Percentiles rank a stretch among this genome's conserved stretches.
Evolutionary conservation across 2,888 invertebrate species (phyloP).

Genomic region (Epiperipatus broadwayi): DNA sequence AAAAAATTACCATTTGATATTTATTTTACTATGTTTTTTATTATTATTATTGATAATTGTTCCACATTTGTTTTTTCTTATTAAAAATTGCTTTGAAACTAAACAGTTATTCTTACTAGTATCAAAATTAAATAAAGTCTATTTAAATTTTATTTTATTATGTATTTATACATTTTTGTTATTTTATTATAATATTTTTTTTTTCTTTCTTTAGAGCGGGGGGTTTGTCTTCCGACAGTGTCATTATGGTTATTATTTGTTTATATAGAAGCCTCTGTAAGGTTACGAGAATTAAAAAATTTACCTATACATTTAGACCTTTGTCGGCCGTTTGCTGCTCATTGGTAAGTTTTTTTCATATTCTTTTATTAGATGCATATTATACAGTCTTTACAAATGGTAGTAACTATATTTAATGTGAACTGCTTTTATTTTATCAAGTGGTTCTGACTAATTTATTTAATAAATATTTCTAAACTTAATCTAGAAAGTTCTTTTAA

Average conservation of each 20-base stretch:
- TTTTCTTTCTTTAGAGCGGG: conserved; percentile 47
- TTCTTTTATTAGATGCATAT: too few species aligned
- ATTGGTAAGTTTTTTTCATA: conserved; percentile 47
- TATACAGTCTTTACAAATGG: not conserved
- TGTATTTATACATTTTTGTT: not conserved
- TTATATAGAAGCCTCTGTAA: conserved; percentile 76
- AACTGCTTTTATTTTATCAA: too few species aligned
- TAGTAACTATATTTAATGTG: too few species aligned
- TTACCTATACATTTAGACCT: conserved; percentile 69
- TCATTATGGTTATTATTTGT: conserved; percentile 81
- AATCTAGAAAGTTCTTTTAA: not conserved
- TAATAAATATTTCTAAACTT: not conserved
- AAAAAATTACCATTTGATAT: too few species aligned
- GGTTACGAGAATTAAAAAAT: conserved; percentile 54
- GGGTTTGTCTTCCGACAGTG: conserved; percentile 81
- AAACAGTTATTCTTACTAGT: too few species aligned
- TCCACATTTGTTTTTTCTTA: too few species aligned
- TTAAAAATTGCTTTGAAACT: too few species aligned
- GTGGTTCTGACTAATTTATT: not conserved
- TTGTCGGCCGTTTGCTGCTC: conserved; percentile 86
- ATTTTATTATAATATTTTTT: conserved; percentile 11
- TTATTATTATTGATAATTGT: too few species aligned
- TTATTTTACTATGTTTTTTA: too few species aligned
- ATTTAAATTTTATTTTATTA: conserved; percentile 8
- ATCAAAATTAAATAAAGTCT: not conserved